These are phyloP conservation scores for Chouioia cunea DNA, from an alignment of 2,888 invertebrate genomes.

Conservation along the genomic window DNA sequence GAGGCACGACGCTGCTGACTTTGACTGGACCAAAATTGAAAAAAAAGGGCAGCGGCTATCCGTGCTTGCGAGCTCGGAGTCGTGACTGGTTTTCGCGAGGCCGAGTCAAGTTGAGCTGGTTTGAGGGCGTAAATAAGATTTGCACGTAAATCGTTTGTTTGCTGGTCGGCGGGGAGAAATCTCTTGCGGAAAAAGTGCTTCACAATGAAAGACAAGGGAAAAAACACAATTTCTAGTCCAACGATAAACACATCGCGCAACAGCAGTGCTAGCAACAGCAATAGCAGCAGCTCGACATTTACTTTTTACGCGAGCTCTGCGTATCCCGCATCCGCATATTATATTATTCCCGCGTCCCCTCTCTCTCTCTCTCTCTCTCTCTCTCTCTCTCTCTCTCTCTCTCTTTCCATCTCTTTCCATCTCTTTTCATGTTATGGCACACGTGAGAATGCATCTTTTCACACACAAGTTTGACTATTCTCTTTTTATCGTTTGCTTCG, in stretches of 20 bases:
- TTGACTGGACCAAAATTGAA: slow-evolving; percentile 41
- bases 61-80: slow-evolving; percentile 38
- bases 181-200: slow-evolving; percentile 36
- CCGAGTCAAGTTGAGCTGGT: slow-evolving; percentile 9
- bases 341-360: slow-evolving; percentile 25
- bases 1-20: slow-evolving; percentile 14
- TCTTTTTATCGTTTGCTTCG: slow-evolving; percentile 3
- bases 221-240: slow-evolving; percentile 43
- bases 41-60: slow-evolving; percentile 18
- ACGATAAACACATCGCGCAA: slow-evolving; percentile 50
- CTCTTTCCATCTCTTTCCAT: not conserved
- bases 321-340: slow-evolving; percentile 19
- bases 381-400: not conserved
- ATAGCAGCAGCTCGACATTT: slow-evolving; percentile 40
- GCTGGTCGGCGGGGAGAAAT: slow-evolving; percentile 42
- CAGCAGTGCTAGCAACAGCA: too few species aligned
- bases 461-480: slow-evolving; percentile 6
- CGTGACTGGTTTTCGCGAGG: slow-evolving; percentile 48
- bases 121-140: slow-evolving; percentile 53
- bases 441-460: slow-evolving; percentile 25
- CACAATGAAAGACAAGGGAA: not conserved
- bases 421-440: slow-evolving; percentile 5
- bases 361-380: slow-evolving; percentile 3
- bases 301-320: slow-evolving; percentile 44
- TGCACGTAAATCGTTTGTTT: slow-evolving; percentile 56